Evolutionary conservation across 2,797 vertebrate genomes (phyloP), one percentile per base, ranked within the genome.

Genomic region (Xerus rutilus): DNA sequence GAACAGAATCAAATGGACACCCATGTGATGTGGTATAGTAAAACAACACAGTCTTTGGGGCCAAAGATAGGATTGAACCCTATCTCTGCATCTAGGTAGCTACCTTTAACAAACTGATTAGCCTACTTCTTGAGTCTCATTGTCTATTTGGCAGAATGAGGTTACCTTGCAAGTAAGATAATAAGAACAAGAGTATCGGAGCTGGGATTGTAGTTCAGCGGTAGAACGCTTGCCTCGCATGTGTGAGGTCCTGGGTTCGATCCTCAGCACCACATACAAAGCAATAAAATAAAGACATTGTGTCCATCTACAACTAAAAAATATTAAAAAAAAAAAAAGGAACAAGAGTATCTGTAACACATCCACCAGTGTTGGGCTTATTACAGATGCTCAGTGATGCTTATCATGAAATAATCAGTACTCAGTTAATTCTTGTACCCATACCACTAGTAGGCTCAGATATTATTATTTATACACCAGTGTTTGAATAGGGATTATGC

Each of bases 111-210:
- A 39, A 94, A 89, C 8, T 64, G 28, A 90, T 45, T 35, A 90
- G 62, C n/a, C 45, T 72, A 54, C 18, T 28, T 39, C 35, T 74
- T 73, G 43, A 91, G 54, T 35, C 25, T 94, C 43, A 49, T 89
- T 89, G 89, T 73, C 45, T 52, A 69, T 21, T n/a, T 59, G 72
- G 52, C 62, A 78, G 90, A 94, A 94, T 62, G n/a, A 94, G 25
- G 20, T 62, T 23, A 78, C 25, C 25, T 84, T 77, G 20, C 62
- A 89, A 77, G 20, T 52, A 70, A 3, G n/a, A 43, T 77, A 59
- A 59, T 39, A 15, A 84, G 35, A 65, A 89, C 18, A 89, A 82
- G 35, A 43, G 30, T 45, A 54, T 67, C 86, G n/a, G n/a, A n/a
- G n/a, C n/a, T n/a, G n/a, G n/a, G n/a, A n/a, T n/a, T n/a, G n/a